These are phyloP conservation scores for Oryzias celebensis DNA, from an alignment of 2,113 vertebrate genomes.

Conservation along the genomic window DNA sequence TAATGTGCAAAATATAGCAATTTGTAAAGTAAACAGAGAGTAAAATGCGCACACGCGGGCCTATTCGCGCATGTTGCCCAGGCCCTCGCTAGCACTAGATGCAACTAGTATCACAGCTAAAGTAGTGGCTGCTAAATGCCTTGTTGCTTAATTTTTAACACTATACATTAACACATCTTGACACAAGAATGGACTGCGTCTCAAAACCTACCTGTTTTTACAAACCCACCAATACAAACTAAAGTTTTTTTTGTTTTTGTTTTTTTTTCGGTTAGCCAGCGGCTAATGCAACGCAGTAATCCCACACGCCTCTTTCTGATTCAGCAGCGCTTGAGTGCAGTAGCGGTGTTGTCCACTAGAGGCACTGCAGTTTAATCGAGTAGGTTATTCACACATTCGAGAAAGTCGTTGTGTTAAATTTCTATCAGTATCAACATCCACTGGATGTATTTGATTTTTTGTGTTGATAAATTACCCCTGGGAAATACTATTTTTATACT, in stretches of 20 bases:
- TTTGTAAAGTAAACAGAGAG: constrained; percentile 1
- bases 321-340: not conserved
- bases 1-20: not conserved
- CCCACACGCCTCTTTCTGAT: not conserved
- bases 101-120: constrained; percentile 33
- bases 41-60: constrained; percentile 11
- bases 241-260: constrained; percentile 13
- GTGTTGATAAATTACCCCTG: too few relatives aligned
- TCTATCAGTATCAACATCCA: too few relatives aligned
- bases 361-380: constrained; percentile 11
- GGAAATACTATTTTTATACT: too few relatives aligned
- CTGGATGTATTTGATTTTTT: too few relatives aligned
- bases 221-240: constrained; percentile 44
- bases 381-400: not conserved
- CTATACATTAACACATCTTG: not conserved
- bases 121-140: constrained; percentile 6
- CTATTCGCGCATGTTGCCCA: constrained; percentile 16
- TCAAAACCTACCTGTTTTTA: constrained; percentile 59
- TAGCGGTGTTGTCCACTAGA: not conserved
- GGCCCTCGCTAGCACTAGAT: constrained; percentile 15
- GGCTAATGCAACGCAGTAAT: not conserved
- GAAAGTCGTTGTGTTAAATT: too few relatives aligned
- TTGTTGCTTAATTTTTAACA: too few relatives aligned
- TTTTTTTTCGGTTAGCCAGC: not conserved
- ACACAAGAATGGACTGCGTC: not conserved